A percentile compares a stretch with the other conserved stretches of the same genome.
Evolutionary conservation across 2,797 vertebrate species (phyloP).

Genomic region (Rhodeus uyekii): DNA sequence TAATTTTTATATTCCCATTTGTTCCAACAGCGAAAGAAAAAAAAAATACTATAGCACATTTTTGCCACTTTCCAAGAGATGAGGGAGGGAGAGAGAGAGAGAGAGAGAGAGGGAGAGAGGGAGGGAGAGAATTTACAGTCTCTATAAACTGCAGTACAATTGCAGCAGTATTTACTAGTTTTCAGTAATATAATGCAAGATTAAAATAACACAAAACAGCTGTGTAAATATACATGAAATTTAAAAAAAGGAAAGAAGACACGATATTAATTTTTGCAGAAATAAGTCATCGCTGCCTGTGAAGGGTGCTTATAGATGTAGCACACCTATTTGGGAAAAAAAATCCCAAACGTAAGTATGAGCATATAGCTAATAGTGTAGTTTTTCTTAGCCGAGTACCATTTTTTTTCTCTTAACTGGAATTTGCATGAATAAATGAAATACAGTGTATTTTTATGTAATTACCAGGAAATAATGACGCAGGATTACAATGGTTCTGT

Average conservation of each 20-base stretch:
- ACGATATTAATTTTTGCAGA: neutral
- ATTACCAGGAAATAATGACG: slow-evolving; percentile 6
- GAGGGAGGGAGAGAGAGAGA: neutral
- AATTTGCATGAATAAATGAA: neutral
- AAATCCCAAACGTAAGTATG: neutral
- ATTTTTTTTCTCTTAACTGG: no score
- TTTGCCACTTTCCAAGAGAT: neutral
- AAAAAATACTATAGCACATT: neutral
- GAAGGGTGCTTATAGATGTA: neutral
- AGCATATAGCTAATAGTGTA: neutral
- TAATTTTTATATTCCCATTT: neutral
- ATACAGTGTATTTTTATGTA: neutral
- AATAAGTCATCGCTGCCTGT: neutral
- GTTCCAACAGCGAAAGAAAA: neutral
- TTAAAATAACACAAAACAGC: neutral
- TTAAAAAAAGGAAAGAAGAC: neutral
- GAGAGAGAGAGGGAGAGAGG: no score
- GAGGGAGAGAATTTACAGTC: neutral
- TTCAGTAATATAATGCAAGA: neutral
- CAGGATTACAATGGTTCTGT: neutral
- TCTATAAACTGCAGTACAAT: neutral
- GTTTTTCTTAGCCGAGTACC: neutral
- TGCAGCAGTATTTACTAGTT: neutral
- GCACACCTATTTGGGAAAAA: neutral
- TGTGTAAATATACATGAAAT: neutral